Evolutionary conservation across 2,888 invertebrate species (phyloP), one percentile per base, ranked within the genome.

Genomic region (Baccha elongata): DNA sequence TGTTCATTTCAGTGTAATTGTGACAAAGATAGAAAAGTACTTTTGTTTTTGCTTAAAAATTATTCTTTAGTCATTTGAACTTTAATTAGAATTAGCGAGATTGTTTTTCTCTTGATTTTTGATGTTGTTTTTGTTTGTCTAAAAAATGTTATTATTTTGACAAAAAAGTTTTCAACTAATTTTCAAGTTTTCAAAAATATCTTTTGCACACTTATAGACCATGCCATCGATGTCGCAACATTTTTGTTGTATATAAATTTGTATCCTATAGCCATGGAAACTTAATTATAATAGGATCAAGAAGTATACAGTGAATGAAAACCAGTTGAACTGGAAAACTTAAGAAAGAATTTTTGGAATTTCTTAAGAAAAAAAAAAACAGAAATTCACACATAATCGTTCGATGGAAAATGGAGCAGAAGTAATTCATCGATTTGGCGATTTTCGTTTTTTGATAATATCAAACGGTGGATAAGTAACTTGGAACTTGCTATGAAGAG

Each of bases 301-400:
- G 48, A 42, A 60, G 42, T 42, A 48, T 2, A 32, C n/a, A 44
- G 50, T 52, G 42, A 40, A 50, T 58, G 40, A 42, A 42, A 42
- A 35, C n/a, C 23, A 67, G 29, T 42, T 60, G 67, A 67, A 65
- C 13, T 40, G 73, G 53, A 55, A 65, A 50, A 40, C 29, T 58
- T 48, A 21, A 13, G 8, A 29, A 10, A 42, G 19, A 53, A 42
- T 44, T 69, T 40, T 55, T 7, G 37, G 35, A 58, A 58, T 29
- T 29, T 42, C 7, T 13, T 42, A n/a, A n/a, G n/a, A n/a, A n/a
- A n/a, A n/a, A n/a, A n/a, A n/a, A n/a, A n/a, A n/a, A n/a, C n/a
- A n/a, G n/a, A 29, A 44, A 17, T 15, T 60, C 1, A 17, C n/a
- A 8, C 6, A 32, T 32, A 32, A 32, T 32, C 11, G 4, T 58